Conservation (phyloP, 2,113 vertebrate species). For the Ia io region DNA sequence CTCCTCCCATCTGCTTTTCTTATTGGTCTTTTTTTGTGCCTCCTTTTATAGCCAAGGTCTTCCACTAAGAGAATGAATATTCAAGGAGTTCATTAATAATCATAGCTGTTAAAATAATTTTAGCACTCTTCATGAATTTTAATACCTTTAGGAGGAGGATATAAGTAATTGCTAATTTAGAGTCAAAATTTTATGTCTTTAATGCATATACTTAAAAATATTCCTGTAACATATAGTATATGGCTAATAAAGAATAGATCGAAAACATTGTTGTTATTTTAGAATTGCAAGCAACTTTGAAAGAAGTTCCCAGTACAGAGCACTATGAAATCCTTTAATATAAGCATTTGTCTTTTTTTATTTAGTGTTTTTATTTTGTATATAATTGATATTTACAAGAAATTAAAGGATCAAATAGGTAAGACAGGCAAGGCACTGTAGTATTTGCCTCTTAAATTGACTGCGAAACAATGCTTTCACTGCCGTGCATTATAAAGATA, state of each 20-base stretch:
- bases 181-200: constrained; percentile 37
- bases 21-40: constrained; percentile 33
- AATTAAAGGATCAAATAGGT: constrained; percentile 61
- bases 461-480: constrained; percentile 61
- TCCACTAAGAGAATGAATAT: constrained; percentile 47
- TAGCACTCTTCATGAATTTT: constrained; percentile 53
- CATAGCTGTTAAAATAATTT: constrained; percentile 58
- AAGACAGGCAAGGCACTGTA: constrained; percentile 62
- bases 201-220: constrained; percentile 17
- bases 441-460: constrained; percentile 67
- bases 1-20: not conserved
- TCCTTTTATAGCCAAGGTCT: constrained; percentile 40
- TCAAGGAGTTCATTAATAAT: constrained; percentile 55
- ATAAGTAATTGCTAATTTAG: constrained; percentile 58
- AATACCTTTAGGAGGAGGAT: constrained; percentile 53
- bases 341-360: not conserved
- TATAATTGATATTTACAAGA: constrained; percentile 42
- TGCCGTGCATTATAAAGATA: not conserved
- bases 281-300: constrained; percentile 2
- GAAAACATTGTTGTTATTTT: not conserved
- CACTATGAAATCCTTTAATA: not conserved
- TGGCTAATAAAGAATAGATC: not conserved
- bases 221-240: not conserved
- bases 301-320: not conserved
- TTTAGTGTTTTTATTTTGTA: constrained; percentile 31